Conservation (phyloP, 2,113 vertebrate species). For the Hyperopisus bebe region DNA sequence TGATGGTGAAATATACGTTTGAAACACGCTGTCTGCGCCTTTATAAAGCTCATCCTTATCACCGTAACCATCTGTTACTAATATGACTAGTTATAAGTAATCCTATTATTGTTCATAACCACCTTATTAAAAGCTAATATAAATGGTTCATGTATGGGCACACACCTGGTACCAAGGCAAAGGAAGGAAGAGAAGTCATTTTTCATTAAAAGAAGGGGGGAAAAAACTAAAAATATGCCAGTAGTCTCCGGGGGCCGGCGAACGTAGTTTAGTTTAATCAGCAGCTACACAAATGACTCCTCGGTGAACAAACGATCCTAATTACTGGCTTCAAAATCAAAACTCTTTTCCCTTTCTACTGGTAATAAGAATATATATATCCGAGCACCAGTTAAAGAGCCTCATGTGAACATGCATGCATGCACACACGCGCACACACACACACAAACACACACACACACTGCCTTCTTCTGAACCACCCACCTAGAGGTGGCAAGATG, state of each 20-base stretch:
- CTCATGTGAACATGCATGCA: not conserved
- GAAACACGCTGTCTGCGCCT: not conserved
- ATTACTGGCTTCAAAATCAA: conserved; percentile 15
- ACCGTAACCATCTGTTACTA: not conserved
- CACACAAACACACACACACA: conserved; percentile 8
- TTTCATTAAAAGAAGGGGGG: not conserved
- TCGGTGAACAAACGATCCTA: conserved; percentile 1
- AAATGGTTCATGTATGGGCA: not conserved
- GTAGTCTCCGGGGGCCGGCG: not conserved
- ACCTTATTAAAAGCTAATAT: not conserved
- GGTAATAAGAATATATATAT: conserved; percentile 6
- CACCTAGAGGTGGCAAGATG: not conserved
- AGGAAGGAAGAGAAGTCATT: conserved; percentile 4
- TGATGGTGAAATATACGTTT: not conserved
- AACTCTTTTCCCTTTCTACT: conserved; percentile 6
- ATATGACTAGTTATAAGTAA: not conserved
- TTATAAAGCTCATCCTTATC: not conserved
- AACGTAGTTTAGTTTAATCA: conserved; percentile 7
- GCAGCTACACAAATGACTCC: not conserved
- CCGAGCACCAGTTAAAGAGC: not conserved
- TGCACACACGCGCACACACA: conserved; percentile 19
- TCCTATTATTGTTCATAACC: not conserved
- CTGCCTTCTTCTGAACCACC: conserved; percentile 14
- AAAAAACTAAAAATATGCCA: not conserved
- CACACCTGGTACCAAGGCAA: not conserved